These are phyloP conservation scores for Cyanistes caeruleus DNA, from an alignment of 2,113 vertebrate species.

Conservation along the genomic window DNA sequence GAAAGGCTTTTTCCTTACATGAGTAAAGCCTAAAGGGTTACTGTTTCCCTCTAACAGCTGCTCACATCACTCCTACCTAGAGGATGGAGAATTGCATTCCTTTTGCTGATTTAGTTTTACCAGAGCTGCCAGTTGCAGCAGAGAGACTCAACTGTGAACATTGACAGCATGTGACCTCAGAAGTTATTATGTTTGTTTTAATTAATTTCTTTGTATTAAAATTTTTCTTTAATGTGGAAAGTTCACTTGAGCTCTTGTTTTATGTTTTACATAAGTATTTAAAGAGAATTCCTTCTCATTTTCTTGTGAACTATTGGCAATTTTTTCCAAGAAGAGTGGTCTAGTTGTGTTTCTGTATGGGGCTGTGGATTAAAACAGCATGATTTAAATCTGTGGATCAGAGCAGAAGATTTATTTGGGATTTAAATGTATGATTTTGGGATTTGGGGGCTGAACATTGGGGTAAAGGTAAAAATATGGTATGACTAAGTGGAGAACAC, in stretches of 20 bases:
- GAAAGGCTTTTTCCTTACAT: neutral
- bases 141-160: neutral
- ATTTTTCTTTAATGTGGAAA: neutral
- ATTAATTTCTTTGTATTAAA: neutral
- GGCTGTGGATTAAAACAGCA: neutral
- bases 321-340: neutral
- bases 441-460: neutral
- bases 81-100: neutral
- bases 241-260: neutral
- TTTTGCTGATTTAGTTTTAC: neutral
- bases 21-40: neutral
- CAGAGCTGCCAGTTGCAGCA: neutral
- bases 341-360: neutral
- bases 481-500: neutral
- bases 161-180: neutral
- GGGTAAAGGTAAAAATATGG: neutral
- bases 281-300: neutral
- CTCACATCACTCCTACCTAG: neutral
- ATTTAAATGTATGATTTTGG: neutral
- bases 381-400: neutral
- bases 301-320: neutral
- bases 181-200: neutral
- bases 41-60: neutral
- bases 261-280: neutral
- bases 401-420: neutral